Evolutionary conservation across 2,888 invertebrate genomes (phyloP).

Genomic region (Lampropteryx suffumata): DNA sequence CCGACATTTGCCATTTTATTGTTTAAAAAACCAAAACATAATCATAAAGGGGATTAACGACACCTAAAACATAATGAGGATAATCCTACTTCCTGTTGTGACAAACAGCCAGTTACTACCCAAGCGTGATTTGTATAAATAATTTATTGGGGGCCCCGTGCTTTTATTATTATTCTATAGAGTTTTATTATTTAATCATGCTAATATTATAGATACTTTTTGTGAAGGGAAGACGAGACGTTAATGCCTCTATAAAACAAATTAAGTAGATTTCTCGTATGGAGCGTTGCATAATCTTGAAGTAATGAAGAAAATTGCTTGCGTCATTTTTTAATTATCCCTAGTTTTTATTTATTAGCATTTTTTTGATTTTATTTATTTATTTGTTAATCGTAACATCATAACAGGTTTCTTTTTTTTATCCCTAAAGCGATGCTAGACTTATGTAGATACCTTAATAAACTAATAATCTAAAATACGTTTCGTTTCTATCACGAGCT

Average conservation of each 20-base stretch:
- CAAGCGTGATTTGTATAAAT: slow-evolving; percentile 44
- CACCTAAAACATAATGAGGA: slow-evolving; percentile 63
- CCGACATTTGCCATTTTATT: slow-evolving; percentile 6
- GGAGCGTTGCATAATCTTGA: background rate
- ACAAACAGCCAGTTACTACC: slow-evolving; percentile 58
- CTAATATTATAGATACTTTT: slow-evolving; percentile 28
- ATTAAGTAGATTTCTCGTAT: background rate
- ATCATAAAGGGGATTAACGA: slow-evolving; percentile 56
- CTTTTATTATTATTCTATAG: slow-evolving; percentile 29
- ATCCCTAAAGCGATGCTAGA: too few relatives aligned
- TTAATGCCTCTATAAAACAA: slow-evolving; percentile 9
- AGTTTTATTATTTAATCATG: slow-evolving; percentile 29
- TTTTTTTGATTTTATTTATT: too few relatives aligned
- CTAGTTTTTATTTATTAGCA: background rate
- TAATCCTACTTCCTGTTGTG: slow-evolving; percentile 64
- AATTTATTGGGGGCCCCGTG: slow-evolving; percentile 43
- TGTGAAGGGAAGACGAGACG: slow-evolving; percentile 18
- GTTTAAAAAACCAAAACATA: slow-evolving; percentile 13
- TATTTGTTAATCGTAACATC: too few relatives aligned
- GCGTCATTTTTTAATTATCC: background rate
- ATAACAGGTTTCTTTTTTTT: too few relatives aligned
- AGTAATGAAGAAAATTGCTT: background rate
- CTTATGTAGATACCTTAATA: too few relatives aligned
- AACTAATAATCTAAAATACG: too few relatives aligned
- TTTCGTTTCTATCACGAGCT: too few relatives aligned